Evolutionary conservation across 2,113 vertebrate species (phyloP), one percentile per base, ranked within the genome.

Genomic region (Orycteropus afer): DNA sequence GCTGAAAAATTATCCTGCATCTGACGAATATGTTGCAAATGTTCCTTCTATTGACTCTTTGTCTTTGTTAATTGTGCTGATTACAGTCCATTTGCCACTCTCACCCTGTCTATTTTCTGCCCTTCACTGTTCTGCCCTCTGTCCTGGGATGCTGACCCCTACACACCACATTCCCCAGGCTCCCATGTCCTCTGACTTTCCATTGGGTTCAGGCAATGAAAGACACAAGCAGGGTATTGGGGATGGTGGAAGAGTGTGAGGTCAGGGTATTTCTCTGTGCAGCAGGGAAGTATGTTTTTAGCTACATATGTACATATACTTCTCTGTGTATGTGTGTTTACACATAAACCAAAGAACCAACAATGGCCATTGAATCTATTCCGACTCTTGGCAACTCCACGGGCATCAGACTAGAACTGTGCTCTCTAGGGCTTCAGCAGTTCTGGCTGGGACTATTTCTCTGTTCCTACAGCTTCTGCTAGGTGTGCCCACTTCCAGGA

Each of bases 81-180:
- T 83, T n/a, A 89, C 0, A 18, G 13, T 32, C 22, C n/a, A 51
- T 22, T 18, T 51, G n/a, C 32, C 32, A 37, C 11, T 32, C 13
- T 22, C 22, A 20, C 7, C 23, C 9, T 37, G 57, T 17, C 40
- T 53, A 90, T 77, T 80, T 77, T 23, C 32, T 65, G 32, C 45
- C 51, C 37, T 89, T 63, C 40, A 40, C 17, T 89, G 12, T 51
- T n/a, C 37, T 61, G 22, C 18, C 78, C 0, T 29, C 37, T 95
- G 73, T 27, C 17, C 34, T 51, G 15, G 63, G 13, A 45, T 74
- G 53, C 18, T 74, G 55, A 79, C 2, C 40, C 11, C 14, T 83
- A 12, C 7, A 37, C 49, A 23, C 20, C 47, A 2, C 5, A 18
- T 6, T 34, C 2, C 3, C 2, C 17, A 49, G 25, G 0, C 25